Evolutionary conservation across 2,113 vertebrate genomes (phyloP), one percentile per base, ranked within the genome.

Genomic region (Sterna hirundo): DNA sequence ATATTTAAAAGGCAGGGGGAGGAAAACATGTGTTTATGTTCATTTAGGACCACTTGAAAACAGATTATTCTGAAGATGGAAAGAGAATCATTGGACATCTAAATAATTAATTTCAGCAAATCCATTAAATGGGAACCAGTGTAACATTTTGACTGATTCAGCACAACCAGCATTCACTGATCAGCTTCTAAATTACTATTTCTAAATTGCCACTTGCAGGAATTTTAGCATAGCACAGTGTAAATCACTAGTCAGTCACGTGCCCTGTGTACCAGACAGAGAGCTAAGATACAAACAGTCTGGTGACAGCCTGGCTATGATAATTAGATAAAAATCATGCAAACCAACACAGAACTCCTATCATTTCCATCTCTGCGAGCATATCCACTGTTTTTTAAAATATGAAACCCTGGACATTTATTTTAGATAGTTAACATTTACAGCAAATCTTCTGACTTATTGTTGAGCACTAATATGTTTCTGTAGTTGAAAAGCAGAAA

Each of bases 101-200:
- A 97, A 97, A 97, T 97, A 97, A 97, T 97, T 95, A 85, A 90
- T 93, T 94, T 92, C 79, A 81, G 57, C 62, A 97, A 96, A 96
- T 78, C 94, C 91, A 92, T 97, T 96, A 97, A 88, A 96, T 46
- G 66, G 10, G 40, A 95, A 95, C 44, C 40, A 78, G 68, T 78
- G 85, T 88, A 97, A 95, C 80, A 81, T 97, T 98, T 94, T 96
- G 92, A 98, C 93, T 93, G 93, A 97, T 96, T 98, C 94, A 96
- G 95, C 97, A 97, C 94, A 97, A 95, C 78, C 94, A 93, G 96
- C 80, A 95, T 95, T 84, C 71, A 79, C 81, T 88, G 91, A 93
- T 96, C 88, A 80, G 77, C 84, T 96, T 97, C 88, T 90, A 95
- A 95, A 97, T 89, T 94, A 78, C 83, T 75, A 16, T 78, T 97